Base-by-base conservation (phyloP, 1,140 invertebrate species). In the Wasmannia auropunctata region DNA sequence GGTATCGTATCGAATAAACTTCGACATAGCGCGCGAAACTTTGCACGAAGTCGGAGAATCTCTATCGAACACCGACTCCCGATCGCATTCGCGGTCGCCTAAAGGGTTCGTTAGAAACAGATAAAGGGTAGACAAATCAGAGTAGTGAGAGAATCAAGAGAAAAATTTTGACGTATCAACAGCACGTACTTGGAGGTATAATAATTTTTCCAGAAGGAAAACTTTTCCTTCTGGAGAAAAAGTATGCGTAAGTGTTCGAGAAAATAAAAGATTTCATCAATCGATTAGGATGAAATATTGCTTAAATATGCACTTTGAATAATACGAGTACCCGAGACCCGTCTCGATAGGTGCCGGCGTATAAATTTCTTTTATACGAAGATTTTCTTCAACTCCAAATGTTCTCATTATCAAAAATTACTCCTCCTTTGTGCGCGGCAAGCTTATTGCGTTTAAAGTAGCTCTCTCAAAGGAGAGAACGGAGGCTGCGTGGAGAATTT, bases 1-100 rank as follows among this genome's bases (percentile, higher is more conserved):
- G n/a, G 76, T 86, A 89, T 88, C 67, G 80, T 76, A 58, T 65
- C 54, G 88, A 83, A 86, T 89, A 88, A 89, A 88, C 85, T 89
- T 85, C 22, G 49, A 51, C 58, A 37, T 40, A 58, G 51, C 72
- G 65, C 54, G 63, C 43, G 34, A 85, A 85, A 72, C 80, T 85
- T 83, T 83, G 28, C 54, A n/a, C 19, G 8, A 54, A 54, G 34
- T 63, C 25, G 62, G 62, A 19, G 60, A 69, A 86, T 51, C 43
- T 60, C 19, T 69, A 28, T 56, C 37, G 79, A 58, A 25, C 51
- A 58, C 19, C 28, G 51, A 49, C 43, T 80, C 22, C 28, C 22
- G 37, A 34, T 25, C 51, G 56, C 67, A 58, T 56, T 16, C 40
- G 37, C 16, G 49, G 19, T n/a, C 11, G 40, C 11, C 28, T 31